These are phyloP conservation scores for Xiphydria camelus DNA, from an alignment of 2,888 invertebrate species.

Conservation along the genomic window DNA sequence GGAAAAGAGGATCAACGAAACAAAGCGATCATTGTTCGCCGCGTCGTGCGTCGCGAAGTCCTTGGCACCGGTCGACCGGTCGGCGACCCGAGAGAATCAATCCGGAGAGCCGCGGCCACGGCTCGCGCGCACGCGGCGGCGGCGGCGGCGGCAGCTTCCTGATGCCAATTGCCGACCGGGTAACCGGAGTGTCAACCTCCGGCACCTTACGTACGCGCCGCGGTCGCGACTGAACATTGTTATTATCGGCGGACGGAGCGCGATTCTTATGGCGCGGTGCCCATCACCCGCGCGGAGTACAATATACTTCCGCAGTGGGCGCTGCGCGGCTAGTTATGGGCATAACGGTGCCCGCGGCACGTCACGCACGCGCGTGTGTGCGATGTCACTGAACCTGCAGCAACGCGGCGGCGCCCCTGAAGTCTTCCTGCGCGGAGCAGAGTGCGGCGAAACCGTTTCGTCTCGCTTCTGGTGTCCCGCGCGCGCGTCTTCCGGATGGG, in stretches of 20 bases:
- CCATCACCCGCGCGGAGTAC: slow-evolving; percentile 9
- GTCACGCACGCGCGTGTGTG: slow-evolving; percentile 56
- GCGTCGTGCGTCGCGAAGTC: slow-evolving; percentile 29
- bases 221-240: slow-evolving; percentile 26
- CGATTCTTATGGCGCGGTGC: slow-evolving; percentile 9
- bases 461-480: not conserved
- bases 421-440: not conserved
- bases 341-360: slow-evolving; percentile 52
- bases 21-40: slow-evolving; percentile 30
- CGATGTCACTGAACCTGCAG: slow-evolving; percentile 57
- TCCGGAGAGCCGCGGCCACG: not conserved
- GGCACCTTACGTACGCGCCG: slow-evolving; percentile 21
- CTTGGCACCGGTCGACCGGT: slow-evolving; percentile 50
- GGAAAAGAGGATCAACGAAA: slow-evolving; percentile 7
- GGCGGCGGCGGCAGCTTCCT: slow-evolving; percentile 19
- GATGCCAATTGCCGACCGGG: slow-evolving; percentile 15
- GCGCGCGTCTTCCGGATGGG: no score
- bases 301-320: slow-evolving; percentile 37
- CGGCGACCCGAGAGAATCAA: slow-evolving; percentile 34
- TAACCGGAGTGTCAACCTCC: slow-evolving; percentile 18
- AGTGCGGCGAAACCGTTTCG: not conserved
- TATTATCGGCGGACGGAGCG: slow-evolving; percentile 20
- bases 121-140: slow-evolving; percentile 3
- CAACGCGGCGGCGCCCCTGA: slow-evolving; percentile 2
- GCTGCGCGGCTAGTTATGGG: slow-evolving; percentile 41